phyloP scores from a whole-genome alignment of 2,113 vertebrate species.

The Dasyprocta punctata region DNA sequence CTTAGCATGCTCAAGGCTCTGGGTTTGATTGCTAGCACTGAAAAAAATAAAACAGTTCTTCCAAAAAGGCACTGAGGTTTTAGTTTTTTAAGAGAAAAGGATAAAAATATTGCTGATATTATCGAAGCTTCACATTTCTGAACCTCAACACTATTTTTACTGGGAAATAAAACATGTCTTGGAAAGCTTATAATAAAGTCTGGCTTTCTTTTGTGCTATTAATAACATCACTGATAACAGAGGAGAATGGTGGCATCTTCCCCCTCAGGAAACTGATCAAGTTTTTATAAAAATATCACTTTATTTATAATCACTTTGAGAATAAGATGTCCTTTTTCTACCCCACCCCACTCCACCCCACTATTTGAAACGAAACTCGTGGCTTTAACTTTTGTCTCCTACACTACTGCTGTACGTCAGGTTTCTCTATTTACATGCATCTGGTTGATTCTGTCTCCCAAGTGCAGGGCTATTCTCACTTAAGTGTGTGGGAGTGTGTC shows the following conservation, averaged over 20 bases:
- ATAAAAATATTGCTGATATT: neutral
- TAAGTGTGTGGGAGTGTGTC: neutral
- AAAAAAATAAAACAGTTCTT: neutral
- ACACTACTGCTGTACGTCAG: neutral
- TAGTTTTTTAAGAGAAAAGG: neutral
- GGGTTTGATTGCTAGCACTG: neutral
- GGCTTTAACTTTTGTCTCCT: neutral
- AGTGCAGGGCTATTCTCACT: neutral
- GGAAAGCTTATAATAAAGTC: neutral
- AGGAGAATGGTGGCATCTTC: neutral
- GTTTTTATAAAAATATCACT: conserved; percentile 9
- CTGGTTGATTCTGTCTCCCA: neutral
- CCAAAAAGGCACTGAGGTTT: neutral
- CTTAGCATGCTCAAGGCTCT: neutral
- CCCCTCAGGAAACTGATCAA: conserved; percentile 46
- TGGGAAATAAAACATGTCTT: conserved; percentile 43
- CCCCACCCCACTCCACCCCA: neutral
- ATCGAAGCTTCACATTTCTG: conserved; percentile 18
- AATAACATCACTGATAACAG: neutral
- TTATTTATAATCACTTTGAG: neutral
- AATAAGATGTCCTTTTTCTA: conserved; percentile 4
- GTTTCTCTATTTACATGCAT: neutral
- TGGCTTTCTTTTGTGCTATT: conserved; percentile 23
- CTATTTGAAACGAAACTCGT: conserved; percentile 9
- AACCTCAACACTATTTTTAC: conserved; percentile 22